Base-by-base conservation (phyloP, 2,888 invertebrate genomes). In the Ypsolopha scabrella region DNA sequence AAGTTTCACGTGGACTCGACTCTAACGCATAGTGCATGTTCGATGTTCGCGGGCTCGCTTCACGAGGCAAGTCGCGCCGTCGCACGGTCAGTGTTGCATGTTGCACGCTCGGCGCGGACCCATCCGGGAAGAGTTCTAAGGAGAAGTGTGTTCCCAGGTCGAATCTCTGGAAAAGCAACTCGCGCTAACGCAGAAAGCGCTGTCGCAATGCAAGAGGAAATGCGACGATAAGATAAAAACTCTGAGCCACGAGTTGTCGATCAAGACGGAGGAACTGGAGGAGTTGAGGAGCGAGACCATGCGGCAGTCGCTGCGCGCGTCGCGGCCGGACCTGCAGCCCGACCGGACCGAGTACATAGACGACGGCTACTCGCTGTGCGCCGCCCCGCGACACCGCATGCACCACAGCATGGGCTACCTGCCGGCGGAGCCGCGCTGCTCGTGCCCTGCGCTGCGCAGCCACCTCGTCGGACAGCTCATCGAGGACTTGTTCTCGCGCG, bases 161-260 rank as follows among this genome's bases (percentile, higher is more conserved):
- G 87, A 88, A 71, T 89, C 88, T 59, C 74, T 90, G 63, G 90
- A 89, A 69, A 80, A 86, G 62, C 88, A 88, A 75, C 75, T 91
- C 58, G 66, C 80, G 51, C 78, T 89, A 55, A 78, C 91, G 53
- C 86, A 88, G 52, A 75, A 82, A 59, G 86, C 88, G 53, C 70
- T 91, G 58, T 80, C 81, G n/a, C 81, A 86, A 56, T 88, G 83
- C 63, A 80, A 87, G 59, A 80, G 82, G 58, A 86, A 85, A 53
- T 87, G 85, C 54, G 88, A 87, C 52, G 89, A 90, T 55, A 88
- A 87, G 56, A 76, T 88, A 13, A 88, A 88, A 52, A 87, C 87
- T 4, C 70, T 90, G 39, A 87, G 88, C 56, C 89, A 90, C 63
- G 90, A 91, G 60, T 68, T 90, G 47, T 85, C 87, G 2, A 83